Percentiles rank a stretch among this genome's conserved stretches.
These are phyloP conservation scores for Geophilus truncorum DNA, from an alignment of 2,888 invertebrate species.

Conservation along the genomic window DNA sequence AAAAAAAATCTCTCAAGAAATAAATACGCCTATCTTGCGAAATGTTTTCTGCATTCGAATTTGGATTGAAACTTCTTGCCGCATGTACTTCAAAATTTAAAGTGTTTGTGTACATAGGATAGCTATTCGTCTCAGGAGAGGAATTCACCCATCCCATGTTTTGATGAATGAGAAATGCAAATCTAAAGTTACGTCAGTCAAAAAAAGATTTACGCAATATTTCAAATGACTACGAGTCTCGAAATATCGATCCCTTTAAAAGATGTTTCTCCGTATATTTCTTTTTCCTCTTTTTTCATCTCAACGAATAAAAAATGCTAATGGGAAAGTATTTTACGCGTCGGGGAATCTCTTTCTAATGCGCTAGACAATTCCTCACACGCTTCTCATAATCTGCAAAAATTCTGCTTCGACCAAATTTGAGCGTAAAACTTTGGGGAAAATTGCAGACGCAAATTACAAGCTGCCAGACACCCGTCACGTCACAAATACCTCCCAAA, in stretches of 20 bases:
- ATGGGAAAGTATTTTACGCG: background rate
- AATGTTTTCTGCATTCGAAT: too few species aligned
- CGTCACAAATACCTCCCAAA: background rate
- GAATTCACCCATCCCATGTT: too few species aligned
- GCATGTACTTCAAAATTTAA: too few species aligned
- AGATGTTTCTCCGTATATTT: background rate
- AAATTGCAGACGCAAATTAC: background rate
- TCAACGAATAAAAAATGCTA: background rate
- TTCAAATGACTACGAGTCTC: background rate
- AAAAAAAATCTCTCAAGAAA: too few species aligned
- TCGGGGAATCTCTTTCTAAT: background rate
- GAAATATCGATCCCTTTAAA: background rate
- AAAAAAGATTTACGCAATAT: too few species aligned
- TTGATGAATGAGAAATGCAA: too few species aligned
- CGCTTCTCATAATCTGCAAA: background rate
- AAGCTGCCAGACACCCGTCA: background rate
- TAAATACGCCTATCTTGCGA: too few species aligned
- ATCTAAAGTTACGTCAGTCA: too few species aligned
- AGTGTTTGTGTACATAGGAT: too few species aligned
- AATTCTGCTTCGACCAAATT: background rate
- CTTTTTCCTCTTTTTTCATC: background rate
- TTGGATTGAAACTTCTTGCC: too few species aligned
- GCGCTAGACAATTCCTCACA: background rate
- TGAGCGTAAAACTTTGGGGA: background rate
- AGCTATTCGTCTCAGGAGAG: too few species aligned